These are phyloP conservation scores for Geotrupes spiniger DNA, from an alignment of 2,888 invertebrate species.

Conservation along the genomic window DNA sequence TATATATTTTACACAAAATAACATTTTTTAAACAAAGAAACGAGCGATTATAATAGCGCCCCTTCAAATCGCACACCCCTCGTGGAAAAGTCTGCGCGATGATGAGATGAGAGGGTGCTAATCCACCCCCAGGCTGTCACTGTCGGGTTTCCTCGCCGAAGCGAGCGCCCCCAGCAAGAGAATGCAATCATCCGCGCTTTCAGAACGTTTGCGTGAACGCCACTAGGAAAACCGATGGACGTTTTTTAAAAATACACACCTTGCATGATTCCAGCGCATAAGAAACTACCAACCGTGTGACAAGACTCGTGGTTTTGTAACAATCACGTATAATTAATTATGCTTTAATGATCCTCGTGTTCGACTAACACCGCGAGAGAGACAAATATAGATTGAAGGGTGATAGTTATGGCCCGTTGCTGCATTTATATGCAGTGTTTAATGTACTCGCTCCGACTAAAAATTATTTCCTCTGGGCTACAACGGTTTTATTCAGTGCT, in stretches of 20 bases:
- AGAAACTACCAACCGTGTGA: conserved; percentile 39
- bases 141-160: conserved; percentile 26
- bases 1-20: no score
- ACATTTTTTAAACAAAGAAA: no score
- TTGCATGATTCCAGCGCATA: conserved; percentile 22
- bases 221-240: not conserved
- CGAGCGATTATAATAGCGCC: no score
- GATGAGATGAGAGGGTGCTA: conserved; percentile 44
- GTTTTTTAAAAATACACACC: conserved; percentile 5
- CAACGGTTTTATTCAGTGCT: no score
- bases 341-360: conserved; percentile 38
- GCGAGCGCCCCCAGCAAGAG: conserved; percentile 7
- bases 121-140: conserved; percentile 39
- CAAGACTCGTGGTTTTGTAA: conserved; percentile 39
- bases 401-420: conserved; percentile 2
- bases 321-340: conserved; percentile 43
- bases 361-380: conserved; percentile 11
- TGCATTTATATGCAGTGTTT: not conserved
- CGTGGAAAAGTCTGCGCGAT: conserved; percentile 19
- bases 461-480: no score
- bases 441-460: not conserved
- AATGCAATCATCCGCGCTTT: conserved; percentile 5
- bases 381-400: conserved; percentile 6
- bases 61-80: no score
- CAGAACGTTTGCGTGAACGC: not conserved